Evolutionary conservation across 2,113 vertebrate genomes (phyloP).

Genomic region (Odobenus rosmarus): DNA sequence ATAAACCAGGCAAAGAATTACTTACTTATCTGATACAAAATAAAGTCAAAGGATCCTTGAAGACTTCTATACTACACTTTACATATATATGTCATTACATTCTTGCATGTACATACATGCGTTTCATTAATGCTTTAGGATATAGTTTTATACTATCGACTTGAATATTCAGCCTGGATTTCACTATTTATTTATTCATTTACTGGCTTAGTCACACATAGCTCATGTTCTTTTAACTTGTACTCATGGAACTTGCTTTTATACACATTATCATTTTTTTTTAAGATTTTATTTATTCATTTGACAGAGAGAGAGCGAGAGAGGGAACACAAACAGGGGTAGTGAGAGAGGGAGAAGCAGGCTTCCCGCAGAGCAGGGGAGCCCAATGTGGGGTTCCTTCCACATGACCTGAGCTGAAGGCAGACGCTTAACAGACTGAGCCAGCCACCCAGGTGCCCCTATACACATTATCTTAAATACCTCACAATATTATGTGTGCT

Average conservation of each 20-base stretch:
- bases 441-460: no score
- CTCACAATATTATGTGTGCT: neutral
- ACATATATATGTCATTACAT: neutral
- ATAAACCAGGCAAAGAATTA: neutral
- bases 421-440: no score
- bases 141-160: neutral
- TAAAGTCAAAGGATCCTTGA: neutral
- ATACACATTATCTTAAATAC: neutral
- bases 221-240: neutral
- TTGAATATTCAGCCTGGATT: neutral
- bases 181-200: constrained; percentile 6
- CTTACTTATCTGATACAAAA: constrained; percentile 4
- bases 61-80: neutral
- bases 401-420: no score
- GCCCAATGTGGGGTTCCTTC: no score
- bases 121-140: constrained; percentile 23
- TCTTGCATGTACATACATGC: neutral
- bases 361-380: no score
- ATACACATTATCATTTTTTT: neutral
- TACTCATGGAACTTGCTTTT: neutral
- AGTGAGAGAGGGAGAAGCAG: no score
- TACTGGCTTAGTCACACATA: neutral
- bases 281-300: no score
- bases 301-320: no score
- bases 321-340: no score